Percentiles rank a stretch among this genome's conserved stretches.
Evolutionary conservation across 2,113 vertebrate species (phyloP).

Genomic region (Phaethornis superciliosus): DNA sequence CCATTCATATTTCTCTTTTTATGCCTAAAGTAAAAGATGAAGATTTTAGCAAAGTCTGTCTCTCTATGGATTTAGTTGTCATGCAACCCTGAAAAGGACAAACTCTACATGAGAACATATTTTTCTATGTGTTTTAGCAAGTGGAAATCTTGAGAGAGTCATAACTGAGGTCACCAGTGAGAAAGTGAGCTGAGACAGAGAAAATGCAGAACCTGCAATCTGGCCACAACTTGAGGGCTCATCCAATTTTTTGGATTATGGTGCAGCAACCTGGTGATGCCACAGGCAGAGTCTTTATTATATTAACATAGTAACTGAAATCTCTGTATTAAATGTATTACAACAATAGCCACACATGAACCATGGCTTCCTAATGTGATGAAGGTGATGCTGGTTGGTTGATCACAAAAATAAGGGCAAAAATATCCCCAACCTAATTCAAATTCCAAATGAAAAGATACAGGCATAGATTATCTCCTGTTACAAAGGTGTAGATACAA

Average conservation of each 20-base stretch:
- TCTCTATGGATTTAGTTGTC: not conserved
- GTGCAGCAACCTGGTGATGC: not conserved
- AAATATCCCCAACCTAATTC: not conserved
- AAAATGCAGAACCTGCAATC: not conserved
- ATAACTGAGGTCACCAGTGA: too few species aligned
- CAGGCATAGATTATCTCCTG: not conserved
- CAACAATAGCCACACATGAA: not conserved
- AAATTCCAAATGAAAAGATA: not conserved
- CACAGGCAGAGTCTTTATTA: not conserved
- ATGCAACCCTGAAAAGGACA: not conserved
- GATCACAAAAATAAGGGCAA: not conserved
- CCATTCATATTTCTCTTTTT: not conserved
- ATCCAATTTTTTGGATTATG: accelerated
- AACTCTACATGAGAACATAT: not conserved
- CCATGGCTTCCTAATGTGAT: not conserved
- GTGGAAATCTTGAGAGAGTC: not conserved
- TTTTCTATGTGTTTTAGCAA: not conserved
- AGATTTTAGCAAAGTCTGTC: not conserved
- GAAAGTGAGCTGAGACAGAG: accelerated
- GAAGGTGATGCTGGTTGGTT: not conserved
- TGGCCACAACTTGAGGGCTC: not conserved
- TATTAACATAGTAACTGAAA: not conserved
- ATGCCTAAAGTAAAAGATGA: not conserved
- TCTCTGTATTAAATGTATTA: not conserved
- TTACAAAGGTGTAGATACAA: not conserved